Conservation (phyloP, 1,140 invertebrate species). For the Lepidurus apus region DNA sequence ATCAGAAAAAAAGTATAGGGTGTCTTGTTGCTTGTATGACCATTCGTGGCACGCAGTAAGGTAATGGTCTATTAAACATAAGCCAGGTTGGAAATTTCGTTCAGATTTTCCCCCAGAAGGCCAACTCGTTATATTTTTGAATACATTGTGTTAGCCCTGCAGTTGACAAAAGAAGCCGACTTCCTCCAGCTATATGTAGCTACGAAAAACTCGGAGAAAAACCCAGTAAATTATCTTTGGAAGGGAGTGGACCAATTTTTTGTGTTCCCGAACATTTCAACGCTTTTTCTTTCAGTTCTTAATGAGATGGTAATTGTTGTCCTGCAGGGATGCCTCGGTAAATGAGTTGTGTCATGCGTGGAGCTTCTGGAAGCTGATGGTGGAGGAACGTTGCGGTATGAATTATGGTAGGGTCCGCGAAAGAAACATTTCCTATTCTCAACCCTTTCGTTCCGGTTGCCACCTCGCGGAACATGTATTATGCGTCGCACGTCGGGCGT, state of each 20-base stretch:
- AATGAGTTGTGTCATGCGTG: neutral
- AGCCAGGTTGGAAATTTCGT: neutral
- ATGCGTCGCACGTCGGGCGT: neutral
- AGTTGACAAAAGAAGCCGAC: slow-evolving; percentile 18
- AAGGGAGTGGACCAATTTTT: neutral
- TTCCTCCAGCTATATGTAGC: neutral
- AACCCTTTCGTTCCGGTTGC: slow-evolving; percentile 12
- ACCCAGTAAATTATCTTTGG: neutral
- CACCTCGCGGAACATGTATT: neutral
- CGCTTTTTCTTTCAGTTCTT: neutral
- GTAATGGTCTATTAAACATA: neutral
- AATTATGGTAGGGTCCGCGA: no score
- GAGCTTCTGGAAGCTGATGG: neutral
- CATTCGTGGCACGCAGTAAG: neutral
- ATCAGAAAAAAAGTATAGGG: neutral
- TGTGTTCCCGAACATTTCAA: neutral
- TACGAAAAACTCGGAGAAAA: neutral
- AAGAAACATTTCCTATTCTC: neutral
- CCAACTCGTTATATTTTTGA: slow-evolving; percentile 4
- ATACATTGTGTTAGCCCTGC: neutral
- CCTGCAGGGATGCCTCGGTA: neutral
- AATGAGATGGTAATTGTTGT: slow-evolving; percentile 19
- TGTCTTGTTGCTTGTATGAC: slow-evolving; percentile 15
- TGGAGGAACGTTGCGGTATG: neutral
- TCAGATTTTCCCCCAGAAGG: neutral